Base-by-base conservation (phyloP, 2,113 vertebrate genomes). In the Tamias sibiricus region DNA sequence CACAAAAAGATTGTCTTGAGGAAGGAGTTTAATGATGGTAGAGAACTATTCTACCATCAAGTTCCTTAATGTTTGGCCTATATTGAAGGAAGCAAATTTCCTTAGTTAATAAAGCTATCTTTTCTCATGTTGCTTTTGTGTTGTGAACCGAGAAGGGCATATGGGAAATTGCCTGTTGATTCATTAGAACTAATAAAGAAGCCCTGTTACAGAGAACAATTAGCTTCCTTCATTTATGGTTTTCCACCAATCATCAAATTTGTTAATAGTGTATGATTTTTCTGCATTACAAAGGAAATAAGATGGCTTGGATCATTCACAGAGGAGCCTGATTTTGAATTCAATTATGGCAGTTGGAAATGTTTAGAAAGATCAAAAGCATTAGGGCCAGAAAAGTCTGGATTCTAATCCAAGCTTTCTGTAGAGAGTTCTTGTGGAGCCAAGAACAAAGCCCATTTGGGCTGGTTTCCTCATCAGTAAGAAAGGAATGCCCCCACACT, bases 121-220 rank as follows among this genome's bases (percentile, higher is more conserved):
- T 82, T 87, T 92, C 79, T 86, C 86, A 92, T 47, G 40, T 82
- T 86, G 42, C 24, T 69, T 92, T 94, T 95, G 79, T 44, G 64
- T 30, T 47, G 62, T 74, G 94, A 96, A 94, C 81, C 0, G 1
- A 90, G 95, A 90, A 75, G 85, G 37, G 62, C 95, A 74, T 17
- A 64, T 75, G 72, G 75, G 22, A 96, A 97, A 91, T 82, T 90
- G 42, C 47, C 37, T 83, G n/a, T 64, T 82, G 87, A 96, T 92
- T 87, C 82, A 96, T 87, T 96, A 84, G 49, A 90, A 82, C 37
- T 68, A 94, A 87, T 96, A 71, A 91, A 92, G 35, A 32, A 77
- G 22, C n/a, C 30, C 47, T 84, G 16, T 85, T 93, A 71, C 26
- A 83, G 75, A 95, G n/a, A 97, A 86, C 0, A 9, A 94, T 95